phyloP scores from a whole-genome alignment of 1,140 invertebrate genomes.

The Galleria mellonella region DNA sequence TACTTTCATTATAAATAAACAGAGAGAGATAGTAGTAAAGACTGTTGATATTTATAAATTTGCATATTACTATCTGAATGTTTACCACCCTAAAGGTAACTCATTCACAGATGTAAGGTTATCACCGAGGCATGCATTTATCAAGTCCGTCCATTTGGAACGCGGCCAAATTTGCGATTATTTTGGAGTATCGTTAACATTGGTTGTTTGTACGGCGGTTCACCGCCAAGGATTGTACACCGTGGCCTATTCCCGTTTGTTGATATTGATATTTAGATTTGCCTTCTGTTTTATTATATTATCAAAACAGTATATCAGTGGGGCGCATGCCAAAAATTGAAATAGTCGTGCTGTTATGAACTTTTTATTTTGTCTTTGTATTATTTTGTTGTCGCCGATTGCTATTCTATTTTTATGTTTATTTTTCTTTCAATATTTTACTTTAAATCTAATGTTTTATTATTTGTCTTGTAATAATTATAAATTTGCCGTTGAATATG shows the following conservation, averaged over 20 bases:
- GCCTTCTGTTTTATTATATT: no score
- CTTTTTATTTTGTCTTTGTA: no score
- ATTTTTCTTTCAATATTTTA: no score
- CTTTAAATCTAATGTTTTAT: no score
- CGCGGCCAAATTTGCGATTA: conserved; percentile 22
- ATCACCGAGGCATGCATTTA: conserved; percentile 10
- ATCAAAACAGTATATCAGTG: not conserved
- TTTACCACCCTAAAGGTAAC: not conserved
- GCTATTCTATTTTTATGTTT: no score
- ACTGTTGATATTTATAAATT: no score
- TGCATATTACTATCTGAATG: not conserved
- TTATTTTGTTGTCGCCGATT: no score
- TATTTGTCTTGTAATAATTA: no score
- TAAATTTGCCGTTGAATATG: not conserved
- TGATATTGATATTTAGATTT: no score
- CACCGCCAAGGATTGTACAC: not conserved
- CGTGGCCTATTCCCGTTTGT: no score
- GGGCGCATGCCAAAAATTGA: not conserved
- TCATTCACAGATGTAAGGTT: conserved; percentile 27
- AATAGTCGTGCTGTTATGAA: not conserved
- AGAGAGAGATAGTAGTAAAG: no score
- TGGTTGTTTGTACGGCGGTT: conserved; percentile 4
- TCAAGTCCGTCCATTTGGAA: conserved; percentile 24
- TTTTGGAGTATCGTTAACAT: conserved; percentile 19
- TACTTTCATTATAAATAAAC: no score